Conservation (phyloP, 1,140 invertebrate genomes). For the Lucilia cuprina region DNA sequence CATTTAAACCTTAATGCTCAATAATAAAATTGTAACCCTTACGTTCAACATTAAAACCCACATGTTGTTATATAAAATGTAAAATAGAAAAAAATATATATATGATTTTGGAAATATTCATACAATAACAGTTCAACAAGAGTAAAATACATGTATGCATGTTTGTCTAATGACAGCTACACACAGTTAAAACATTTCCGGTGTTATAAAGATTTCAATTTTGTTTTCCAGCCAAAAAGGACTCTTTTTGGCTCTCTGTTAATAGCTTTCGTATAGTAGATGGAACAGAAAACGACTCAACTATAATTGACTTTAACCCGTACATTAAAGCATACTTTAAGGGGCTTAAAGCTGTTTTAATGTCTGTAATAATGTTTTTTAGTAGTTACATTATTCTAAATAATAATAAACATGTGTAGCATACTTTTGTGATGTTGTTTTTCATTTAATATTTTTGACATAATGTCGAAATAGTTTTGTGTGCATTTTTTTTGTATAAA, state of each 20-base stretch:
- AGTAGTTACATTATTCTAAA: background rate
- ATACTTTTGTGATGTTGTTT: background rate
- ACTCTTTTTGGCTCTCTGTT: background rate
- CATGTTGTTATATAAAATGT: background rate
- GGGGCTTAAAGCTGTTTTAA: background rate
- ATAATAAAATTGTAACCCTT: too few species aligned
- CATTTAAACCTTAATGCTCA: too few species aligned
- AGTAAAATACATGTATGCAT: too few species aligned
- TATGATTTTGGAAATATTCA: too few species aligned
- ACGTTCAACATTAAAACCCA: background rate
- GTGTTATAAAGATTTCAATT: background rate
- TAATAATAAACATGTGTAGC: background rate
- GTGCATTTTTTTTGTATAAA: background rate
- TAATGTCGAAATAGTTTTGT: background rate
- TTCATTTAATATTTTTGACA: background rate
- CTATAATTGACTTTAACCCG: conserved; percentile 29
- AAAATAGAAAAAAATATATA: too few species aligned
- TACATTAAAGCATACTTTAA: conserved; percentile 16
- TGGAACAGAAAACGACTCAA: background rate
- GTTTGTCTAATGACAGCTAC: background rate
- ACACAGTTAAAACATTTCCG: background rate
- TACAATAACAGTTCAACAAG: too few species aligned
- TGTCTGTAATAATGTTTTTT: background rate
- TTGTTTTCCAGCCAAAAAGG: background rate
- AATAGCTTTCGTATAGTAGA: background rate